phyloP scores from a whole-genome alignment of 2,113 vertebrate genomes.

The Burhinus oedicnemus region DNA sequence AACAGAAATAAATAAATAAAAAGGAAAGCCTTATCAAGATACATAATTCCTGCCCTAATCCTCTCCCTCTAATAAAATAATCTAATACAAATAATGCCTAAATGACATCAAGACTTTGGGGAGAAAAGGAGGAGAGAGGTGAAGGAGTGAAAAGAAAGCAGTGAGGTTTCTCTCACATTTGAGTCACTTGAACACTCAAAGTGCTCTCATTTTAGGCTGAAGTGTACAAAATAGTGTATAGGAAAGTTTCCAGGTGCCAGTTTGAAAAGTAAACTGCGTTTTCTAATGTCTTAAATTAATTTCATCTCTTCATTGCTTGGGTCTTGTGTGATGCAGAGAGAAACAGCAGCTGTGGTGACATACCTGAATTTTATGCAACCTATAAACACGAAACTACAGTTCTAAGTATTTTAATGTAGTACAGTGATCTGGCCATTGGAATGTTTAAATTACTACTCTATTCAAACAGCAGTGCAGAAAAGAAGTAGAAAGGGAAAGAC shows the following conservation, averaged over 20 bases:
- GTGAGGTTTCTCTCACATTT: neutral
- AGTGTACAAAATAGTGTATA: fast-evolving
- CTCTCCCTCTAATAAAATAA: neutral
- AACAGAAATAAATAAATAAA: neutral
- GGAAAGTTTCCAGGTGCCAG: neutral
- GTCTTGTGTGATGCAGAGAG: neutral
- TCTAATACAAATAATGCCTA: neutral
- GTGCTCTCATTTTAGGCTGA: neutral
- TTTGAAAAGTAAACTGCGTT: neutral
- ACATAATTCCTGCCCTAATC: neutral
- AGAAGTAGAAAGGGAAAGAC: neutral
- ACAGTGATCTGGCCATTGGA: neutral
- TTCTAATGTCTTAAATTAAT: neutral
- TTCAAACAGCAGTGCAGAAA: neutral
- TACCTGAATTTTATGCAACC: neutral
- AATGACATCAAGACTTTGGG: neutral
- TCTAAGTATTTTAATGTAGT: neutral
- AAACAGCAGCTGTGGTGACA: neutral
- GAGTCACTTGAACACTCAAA: neutral
- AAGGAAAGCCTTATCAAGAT: neutral
- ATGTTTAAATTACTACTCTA: neutral
- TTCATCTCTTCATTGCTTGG: neutral
- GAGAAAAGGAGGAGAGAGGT: neutral
- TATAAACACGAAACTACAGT: neutral
- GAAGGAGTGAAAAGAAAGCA: neutral